Evolutionary conservation across 2,113 vertebrate genomes (phyloP).

Genomic region (Pao palembangensis): DNA sequence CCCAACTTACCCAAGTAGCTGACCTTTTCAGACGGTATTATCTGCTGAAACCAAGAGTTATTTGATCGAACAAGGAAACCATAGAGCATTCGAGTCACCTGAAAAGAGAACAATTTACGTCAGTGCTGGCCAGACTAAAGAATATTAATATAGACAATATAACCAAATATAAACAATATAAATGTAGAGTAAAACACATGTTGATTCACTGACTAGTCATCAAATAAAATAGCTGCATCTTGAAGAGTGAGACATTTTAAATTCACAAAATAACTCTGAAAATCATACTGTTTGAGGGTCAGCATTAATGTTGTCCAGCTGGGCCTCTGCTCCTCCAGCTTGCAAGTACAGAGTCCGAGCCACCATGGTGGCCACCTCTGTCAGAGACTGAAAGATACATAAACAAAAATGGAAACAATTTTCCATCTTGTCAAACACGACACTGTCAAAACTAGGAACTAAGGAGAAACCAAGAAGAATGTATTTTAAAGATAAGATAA

Average conservation of each 20-base stretch:
- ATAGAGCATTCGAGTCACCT: constrained; percentile 87
- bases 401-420: background rate
- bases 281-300: constrained; percentile 78
- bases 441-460: background rate
- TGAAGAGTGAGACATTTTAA: too few relatives aligned
- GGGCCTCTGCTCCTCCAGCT: constrained; percentile 73
- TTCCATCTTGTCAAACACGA: background rate
- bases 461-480: background rate
- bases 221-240: too few relatives aligned
- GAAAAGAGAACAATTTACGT: constrained; percentile 8
- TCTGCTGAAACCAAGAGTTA: constrained; percentile 89
- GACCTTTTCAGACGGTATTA: constrained; percentile 74
- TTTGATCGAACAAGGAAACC: constrained; percentile 85
- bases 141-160: background rate
- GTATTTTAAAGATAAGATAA: too few relatives aligned
- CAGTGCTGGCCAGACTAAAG: too few relatives aligned
- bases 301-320: constrained; percentile 65
- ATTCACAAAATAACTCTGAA: background rate
- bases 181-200: background rate
- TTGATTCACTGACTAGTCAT: too few relatives aligned
- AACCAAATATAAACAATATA: background rate
- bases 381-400: constrained; percentile 73
- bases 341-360: constrained; percentile 82
- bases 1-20: constrained; percentile 74
- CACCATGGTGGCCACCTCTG: constrained; percentile 82